A percentile compares a stretch with the other conserved stretches of the same genome.
Conservation (phyloP, 2,888 invertebrate genomes). For the Mesorhabditis belari region DNA sequence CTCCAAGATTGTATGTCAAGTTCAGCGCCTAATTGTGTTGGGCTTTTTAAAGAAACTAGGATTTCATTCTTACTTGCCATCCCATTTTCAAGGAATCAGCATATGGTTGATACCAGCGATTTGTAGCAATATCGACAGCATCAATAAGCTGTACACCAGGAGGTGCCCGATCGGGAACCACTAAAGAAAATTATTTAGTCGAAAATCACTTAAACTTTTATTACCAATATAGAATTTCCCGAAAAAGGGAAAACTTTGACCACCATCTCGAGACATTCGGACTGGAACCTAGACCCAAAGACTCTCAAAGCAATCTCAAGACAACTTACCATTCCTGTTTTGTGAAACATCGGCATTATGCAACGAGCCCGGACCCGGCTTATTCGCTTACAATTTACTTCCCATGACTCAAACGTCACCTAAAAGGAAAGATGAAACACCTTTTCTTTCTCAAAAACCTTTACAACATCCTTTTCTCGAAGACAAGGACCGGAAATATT, state of each 20-base stretch:
- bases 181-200: constrained; percentile 19
- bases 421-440: background rate
- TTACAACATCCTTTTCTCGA: constrained; percentile 68
- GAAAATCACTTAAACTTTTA: background rate
- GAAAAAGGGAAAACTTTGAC: constrained; percentile 46
- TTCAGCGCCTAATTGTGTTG: constrained; percentile 29
- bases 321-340: constrained; percentile 45
- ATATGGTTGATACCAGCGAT: constrained; percentile 24
- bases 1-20: constrained; percentile 46
- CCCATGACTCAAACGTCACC: constrained; percentile 38
- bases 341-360: constrained; percentile 50
- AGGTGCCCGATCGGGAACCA: constrained; percentile 32
- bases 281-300: constrained; percentile 13
- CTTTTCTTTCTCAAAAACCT: constrained; percentile 42
- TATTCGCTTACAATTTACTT: constrained; percentile 33
- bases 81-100: background rate
- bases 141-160: constrained; percentile 31
- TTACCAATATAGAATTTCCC: constrained; percentile 47
- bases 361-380: constrained; percentile 43
- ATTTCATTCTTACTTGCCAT: background rate
- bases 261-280: constrained; percentile 49
- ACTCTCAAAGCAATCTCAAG: too few species aligned
- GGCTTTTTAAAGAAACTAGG: background rate
- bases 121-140: constrained; percentile 31
- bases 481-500: constrained; percentile 95